Evolutionary conservation across 2,113 vertebrate genomes (phyloP).

Genomic region (Pantherophis guttatus): DNA sequence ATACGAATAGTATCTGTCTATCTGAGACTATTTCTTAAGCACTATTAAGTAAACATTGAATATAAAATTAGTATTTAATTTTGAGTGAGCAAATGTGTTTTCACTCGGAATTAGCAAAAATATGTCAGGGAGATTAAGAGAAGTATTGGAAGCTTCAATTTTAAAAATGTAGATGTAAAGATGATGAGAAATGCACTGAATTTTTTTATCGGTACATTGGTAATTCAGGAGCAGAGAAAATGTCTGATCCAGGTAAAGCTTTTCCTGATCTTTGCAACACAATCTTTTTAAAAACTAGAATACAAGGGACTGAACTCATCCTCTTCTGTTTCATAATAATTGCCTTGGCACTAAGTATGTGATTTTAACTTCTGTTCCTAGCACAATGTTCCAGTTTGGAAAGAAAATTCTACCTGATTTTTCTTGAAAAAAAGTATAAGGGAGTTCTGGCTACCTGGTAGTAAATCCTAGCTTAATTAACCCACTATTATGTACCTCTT

Average conservation of each 20-base stretch:
- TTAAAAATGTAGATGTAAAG: neutral
- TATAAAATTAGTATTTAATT: neutral
- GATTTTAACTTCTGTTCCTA: neutral
- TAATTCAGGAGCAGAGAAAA: neutral
- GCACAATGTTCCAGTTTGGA: neutral
- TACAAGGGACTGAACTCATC: neutral
- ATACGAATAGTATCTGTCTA: too few species aligned
- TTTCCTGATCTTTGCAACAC: neutral
- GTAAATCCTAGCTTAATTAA: neutral
- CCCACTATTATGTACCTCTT: neutral
- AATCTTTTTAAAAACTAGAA: neutral
- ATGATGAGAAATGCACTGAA: neutral
- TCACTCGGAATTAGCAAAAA: neutral
- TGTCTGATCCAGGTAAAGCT: neutral
- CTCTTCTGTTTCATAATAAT: neutral
- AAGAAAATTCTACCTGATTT: neutral
- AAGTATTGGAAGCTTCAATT: neutral
- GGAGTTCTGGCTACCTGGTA: neutral
- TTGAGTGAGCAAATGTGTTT: neutral
- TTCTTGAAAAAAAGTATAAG: rapidly evolving
- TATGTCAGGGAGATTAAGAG: neutral
- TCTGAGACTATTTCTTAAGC: too few species aligned
- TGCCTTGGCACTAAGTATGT: neutral
- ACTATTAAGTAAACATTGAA: neutral
- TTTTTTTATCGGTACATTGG: neutral